These are phyloP conservation scores for Argyra leucocephala DNA, from an alignment of 2,888 invertebrate genomes.

Conservation along the genomic window DNA sequence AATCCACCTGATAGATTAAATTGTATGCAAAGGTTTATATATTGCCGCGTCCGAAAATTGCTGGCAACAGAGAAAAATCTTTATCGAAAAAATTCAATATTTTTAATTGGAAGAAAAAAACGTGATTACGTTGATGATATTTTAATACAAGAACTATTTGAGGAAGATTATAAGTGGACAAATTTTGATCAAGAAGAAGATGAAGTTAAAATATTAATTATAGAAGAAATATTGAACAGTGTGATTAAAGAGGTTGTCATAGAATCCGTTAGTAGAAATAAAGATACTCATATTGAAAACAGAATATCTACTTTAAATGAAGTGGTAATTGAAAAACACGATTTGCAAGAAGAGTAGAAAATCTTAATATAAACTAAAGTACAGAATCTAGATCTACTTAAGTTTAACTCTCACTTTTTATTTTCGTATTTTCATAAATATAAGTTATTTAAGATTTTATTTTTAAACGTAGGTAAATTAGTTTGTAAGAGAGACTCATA, in stretches of 20 bases:
- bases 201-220: conserved; percentile 41
- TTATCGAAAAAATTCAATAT: conserved; percentile 28
- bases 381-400: too few relatives aligned
- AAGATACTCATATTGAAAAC: not conserved
- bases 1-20: conserved; percentile 45
- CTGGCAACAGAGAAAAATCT: conserved; percentile 47
- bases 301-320: too few relatives aligned
- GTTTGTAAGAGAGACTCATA: too few relatives aligned
- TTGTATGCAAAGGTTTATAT: conserved; percentile 46
- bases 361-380: too few relatives aligned
- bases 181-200: conserved; percentile 63
- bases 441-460: too few relatives aligned
- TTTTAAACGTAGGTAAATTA: too few relatives aligned
- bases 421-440: too few relatives aligned
- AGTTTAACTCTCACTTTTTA: too few relatives aligned
- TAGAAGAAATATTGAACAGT: not conserved
- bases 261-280: not conserved
- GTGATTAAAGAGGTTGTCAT: not conserved
- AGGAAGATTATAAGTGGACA: conserved; percentile 64
- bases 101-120: conserved; percentile 52
- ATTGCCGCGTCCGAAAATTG: conserved; percentile 47
- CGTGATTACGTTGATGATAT: conserved; percentile 63
- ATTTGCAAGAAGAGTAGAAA: too few relatives aligned
- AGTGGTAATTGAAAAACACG: too few relatives aligned
- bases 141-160: conserved; percentile 58